Evolutionary conservation across 2,113 vertebrate genomes (phyloP).

Genomic region (Nesoenas mayeri): DNA sequence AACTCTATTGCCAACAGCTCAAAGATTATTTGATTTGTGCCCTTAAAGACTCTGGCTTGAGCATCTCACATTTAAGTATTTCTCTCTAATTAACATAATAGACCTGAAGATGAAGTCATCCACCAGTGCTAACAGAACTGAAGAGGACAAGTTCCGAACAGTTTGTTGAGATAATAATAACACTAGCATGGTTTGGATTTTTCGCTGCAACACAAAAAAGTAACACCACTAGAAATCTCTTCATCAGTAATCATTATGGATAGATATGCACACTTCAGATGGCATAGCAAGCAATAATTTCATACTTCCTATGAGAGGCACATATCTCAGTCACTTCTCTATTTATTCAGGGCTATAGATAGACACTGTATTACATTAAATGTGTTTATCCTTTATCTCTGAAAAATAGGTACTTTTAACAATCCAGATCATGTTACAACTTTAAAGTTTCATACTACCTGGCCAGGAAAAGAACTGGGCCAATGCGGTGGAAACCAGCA

Average conservation of each 20-base stretch:
- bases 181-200: not conserved
- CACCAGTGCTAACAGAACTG: accelerated
- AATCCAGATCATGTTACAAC: not conserved
- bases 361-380: not conserved
- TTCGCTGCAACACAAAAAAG: not conserved
- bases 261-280: not conserved
- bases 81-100: not conserved
- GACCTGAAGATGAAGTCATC: not conserved
- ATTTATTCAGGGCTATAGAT: not conserved
- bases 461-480: not conserved
- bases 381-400: not conserved
- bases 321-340: not conserved
- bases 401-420: not conserved
- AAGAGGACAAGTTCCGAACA: not conserved
- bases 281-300: not conserved
- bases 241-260: not conserved
- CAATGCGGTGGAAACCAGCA: not conserved
- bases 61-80: not conserved
- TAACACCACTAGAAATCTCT: not conserved
- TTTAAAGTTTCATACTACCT: not conserved
- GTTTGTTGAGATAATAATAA: not conserved
- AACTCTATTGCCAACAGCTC: not conserved
- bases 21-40: not conserved
- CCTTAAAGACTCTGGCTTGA: not conserved
- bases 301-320: not conserved